Evolutionary conservation across 2,888 invertebrate genomes (phyloP), one percentile per base, ranked within the genome.

Genomic region (Pyrochroa serraticornis): DNA sequence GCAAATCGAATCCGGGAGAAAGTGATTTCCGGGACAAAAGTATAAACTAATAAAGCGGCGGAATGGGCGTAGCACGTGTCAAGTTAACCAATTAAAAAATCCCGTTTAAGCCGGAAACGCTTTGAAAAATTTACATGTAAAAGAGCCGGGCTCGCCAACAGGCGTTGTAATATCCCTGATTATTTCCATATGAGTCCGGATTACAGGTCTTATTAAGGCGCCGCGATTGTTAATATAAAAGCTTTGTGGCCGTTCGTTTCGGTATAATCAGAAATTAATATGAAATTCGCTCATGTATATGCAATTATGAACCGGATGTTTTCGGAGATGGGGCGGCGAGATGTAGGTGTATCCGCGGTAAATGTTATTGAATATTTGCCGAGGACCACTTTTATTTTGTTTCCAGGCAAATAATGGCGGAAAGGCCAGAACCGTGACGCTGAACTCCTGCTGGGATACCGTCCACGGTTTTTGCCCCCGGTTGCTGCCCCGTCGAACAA

Each of bases 241-340:
- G 79, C 80, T 79, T 79, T 79, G 79, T 79, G 79, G 77, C 73
- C 76, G 78, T 76, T 76, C 78, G 73, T 77, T 77, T 75, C 73
- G 72, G 78, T 76, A 79, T 79, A 79, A 80, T 79, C 80, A 80
- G 79, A 79, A 80, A 80, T 80, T 80, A 80, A 80, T 80, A 79
- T 79, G 79, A 80, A 79, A 79, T 77, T 76, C 79, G 77, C 78
- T 80, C 79, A 79, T 79, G 79, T 79, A 79, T 79, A 79, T 78
- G 79, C 79, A 79, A 79, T 79, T 79, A 78, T 73, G 68, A 67
- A 71, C 74, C 74, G 75, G 76, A 77, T 76, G 75, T 76, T 77
- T 76, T 75, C 72, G 64, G 70, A 70, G 73, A 68, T 66, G 65
- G 65, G 68, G 71, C 69, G 9, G 41, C 9, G n/a, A 5, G n/a